Conservation (phyloP, 1,140 invertebrate species). For the Drosophila bocqueti region DNA sequence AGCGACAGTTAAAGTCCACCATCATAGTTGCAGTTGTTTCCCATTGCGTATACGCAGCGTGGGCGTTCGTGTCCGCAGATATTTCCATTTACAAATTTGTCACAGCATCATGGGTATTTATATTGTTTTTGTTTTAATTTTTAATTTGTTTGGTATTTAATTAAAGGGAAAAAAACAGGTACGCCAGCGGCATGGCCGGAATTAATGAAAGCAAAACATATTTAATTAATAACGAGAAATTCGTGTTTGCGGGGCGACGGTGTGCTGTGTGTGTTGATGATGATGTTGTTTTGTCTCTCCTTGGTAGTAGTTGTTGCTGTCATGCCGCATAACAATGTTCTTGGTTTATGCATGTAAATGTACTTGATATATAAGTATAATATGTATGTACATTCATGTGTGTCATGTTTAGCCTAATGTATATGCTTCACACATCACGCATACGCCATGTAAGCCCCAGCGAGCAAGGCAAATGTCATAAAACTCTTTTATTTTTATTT, state of each 20-base stretch:
- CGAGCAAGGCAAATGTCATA: slow-evolving; percentile 35
- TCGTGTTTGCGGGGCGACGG: slow-evolving; percentile 20
- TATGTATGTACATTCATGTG: slow-evolving; percentile 20
- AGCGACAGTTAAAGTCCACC: not conserved
- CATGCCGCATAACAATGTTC: slow-evolving; percentile 62
- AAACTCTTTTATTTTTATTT: slow-evolving; percentile 23
- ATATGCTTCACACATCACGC: slow-evolving; percentile 56
- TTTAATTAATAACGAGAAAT: slow-evolving; percentile 67
- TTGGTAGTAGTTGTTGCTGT: slow-evolving; percentile 19
- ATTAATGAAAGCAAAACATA: slow-evolving; percentile 63
- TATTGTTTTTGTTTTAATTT: slow-evolving; percentile 26
- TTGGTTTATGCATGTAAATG: slow-evolving; percentile 30
- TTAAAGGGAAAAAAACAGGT: slow-evolving; percentile 48
- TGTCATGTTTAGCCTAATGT: slow-evolving; percentile 65
- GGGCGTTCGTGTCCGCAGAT: slow-evolving; percentile 4
- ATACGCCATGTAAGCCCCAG: slow-evolving; percentile 55
- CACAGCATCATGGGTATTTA: slow-evolving; percentile 7
- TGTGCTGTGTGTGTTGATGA: slow-evolving; percentile 10
- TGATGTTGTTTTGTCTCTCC: slow-evolving; percentile 9
- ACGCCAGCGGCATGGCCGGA: slow-evolving; percentile 25
- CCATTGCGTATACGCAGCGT: slow-evolving; percentile 31
- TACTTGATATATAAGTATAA: slow-evolving; percentile 1
- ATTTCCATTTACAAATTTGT: slow-evolving; percentile 19
- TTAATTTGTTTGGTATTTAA: slow-evolving; percentile 62
- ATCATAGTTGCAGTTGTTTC: too few relatives aligned